Percentiles rank a stretch among this genome's conserved stretches.
Evolutionary conservation across 2,113 vertebrate genomes (phyloP).

Genomic region (Chaenocephalus aceratus): DNA sequence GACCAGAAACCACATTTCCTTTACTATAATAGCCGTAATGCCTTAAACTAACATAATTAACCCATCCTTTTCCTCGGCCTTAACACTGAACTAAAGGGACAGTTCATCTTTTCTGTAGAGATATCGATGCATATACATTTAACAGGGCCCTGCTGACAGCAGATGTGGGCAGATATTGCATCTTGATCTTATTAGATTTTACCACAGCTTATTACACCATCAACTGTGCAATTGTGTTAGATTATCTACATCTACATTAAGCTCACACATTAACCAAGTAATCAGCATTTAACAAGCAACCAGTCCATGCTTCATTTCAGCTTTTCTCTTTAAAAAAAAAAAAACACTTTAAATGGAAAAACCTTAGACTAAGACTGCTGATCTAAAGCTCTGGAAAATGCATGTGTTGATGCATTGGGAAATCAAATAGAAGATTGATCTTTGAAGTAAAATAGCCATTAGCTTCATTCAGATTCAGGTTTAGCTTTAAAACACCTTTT

Average conservation of each 20-base stretch:
- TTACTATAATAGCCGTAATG: background rate
- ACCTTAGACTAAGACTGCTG: background rate
- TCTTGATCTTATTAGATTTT: conserved; percentile 45
- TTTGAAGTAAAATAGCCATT: background rate
- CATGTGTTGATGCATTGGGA: background rate
- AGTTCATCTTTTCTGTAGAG: conserved; percentile 23
- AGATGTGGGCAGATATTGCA: conserved; percentile 48
- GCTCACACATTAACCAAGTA: conserved; percentile 4
- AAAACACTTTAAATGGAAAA: background rate
- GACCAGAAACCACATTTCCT: conserved; percentile 28
- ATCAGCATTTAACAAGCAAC: background rate
- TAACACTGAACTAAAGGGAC: conserved; percentile 28
- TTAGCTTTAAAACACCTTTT: background rate
- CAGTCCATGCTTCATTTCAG: background rate
- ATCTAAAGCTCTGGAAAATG: background rate
- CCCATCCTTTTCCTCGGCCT: conserved; percentile 5
- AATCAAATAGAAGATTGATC: background rate
- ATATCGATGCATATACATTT: conserved; percentile 46
- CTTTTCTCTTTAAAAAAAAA: background rate
- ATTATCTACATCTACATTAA: conserved; percentile 10
- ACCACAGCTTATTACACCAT: conserved; percentile 46
- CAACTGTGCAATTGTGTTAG: conserved; percentile 42
- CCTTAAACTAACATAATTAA: conserved; percentile 31
- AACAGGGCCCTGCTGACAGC: conserved; percentile 45
- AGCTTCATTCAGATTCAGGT: background rate